Percentiles rank a stretch among this genome's conserved stretches.
These are phyloP conservation scores for Slavum lentiscoides DNA, from an alignment of 2,888 invertebrate genomes.

Conservation along the genomic window DNA sequence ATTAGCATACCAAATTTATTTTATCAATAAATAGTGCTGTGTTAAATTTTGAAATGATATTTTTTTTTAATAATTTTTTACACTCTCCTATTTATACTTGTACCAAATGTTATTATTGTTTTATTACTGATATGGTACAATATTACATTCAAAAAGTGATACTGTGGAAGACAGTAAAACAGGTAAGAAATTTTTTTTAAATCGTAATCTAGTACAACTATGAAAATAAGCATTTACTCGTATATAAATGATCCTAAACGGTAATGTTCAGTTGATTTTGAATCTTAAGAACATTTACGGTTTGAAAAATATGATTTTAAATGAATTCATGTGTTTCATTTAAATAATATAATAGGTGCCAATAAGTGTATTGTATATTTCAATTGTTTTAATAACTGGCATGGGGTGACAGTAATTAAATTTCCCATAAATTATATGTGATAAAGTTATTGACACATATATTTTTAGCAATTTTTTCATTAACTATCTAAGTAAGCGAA, in stretches of 20 bases:
- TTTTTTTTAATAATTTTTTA: neutral
- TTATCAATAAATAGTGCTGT: conserved; percentile 11
- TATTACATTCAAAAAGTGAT: conserved; percentile 9
- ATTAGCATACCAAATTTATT: conserved; percentile 2
- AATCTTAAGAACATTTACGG: conserved; percentile 8
- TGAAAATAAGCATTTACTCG: conserved; percentile 15
- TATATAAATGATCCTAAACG: conserved; percentile 11
- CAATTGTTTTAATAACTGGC: neutral
- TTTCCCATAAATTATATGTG: neutral
- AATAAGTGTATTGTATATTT: conserved; percentile 24
- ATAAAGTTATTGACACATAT: neutral
- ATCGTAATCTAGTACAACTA: neutral
- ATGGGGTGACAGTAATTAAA: conserved; percentile 8
- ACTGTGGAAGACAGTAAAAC: neutral
- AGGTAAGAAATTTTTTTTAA: conserved; percentile 9
- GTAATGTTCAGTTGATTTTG: conserved; percentile 10
- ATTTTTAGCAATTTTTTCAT: conserved; percentile 2
- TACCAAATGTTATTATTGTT: conserved; percentile 3
- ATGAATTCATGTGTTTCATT: conserved; percentile 14
- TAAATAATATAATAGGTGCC: conserved; percentile 1
- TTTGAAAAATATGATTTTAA: conserved; percentile 5
- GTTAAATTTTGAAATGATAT: neutral
- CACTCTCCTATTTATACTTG: neutral
- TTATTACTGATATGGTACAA: conserved; percentile 4
- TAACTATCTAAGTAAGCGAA: neutral